Evolutionary conservation across 2,113 vertebrate genomes (phyloP), one percentile per base, ranked within the genome.

Genomic region (Entelurus aequoreus): DNA sequence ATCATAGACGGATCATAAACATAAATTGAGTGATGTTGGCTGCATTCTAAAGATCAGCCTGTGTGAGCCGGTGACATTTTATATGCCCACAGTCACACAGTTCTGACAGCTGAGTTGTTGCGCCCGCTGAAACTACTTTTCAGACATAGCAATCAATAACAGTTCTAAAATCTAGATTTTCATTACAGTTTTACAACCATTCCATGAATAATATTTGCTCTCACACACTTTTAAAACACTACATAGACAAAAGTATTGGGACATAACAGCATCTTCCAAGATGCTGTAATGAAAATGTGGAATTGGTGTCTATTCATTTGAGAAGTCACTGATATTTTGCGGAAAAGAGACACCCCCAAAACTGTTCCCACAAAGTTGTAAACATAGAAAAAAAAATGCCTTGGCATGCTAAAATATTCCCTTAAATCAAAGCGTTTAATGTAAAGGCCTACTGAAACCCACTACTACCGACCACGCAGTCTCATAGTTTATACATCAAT

Each of bases 1-100:
- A 50, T 54, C 12, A 37, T 11, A 5, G 9, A 46, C 21, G 47
- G 40, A 49, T 69, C 46, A 16, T 14, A 9, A 11, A 44, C 40
- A 35, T 44, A 46, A 56, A 55, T 16, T 47, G 21, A 46, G 28
- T 62, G 13, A 42, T 51, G 38, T 19, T 48, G 15, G 48, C 54
- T 55, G 44, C 55, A 7, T 54, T 69, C 46, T 65, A 49, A 55
- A 66, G 51, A 3, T 53, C 57, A 21, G 28, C 11, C 21, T 16
- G 37, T 65, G 52, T 40, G 51, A 63, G 63, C 48, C 53, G 53
- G 15, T 48, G 37, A 60, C 49, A 62, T 46, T 68, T 62, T 40
- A 15, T 49, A 15, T 37, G 9, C 21, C 8, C 5, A 13, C 6
- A 58, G 38, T 57, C 46, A 49, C 54, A 36, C 71, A 71, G 47